phyloP scores from a whole-genome alignment of 2,888 invertebrate genomes.

The Craniophora ligustri region DNA sequence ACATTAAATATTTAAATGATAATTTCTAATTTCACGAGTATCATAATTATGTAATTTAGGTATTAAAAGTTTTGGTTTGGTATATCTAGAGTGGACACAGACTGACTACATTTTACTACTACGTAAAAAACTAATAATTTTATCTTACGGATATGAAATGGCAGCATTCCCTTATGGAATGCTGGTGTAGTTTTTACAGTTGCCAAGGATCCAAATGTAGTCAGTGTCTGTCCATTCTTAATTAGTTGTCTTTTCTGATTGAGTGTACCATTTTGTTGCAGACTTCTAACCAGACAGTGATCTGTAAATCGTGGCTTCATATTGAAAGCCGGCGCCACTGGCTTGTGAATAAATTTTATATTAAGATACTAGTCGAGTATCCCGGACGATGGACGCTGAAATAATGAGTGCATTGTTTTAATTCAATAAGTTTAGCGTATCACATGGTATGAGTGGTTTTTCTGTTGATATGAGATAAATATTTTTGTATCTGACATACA shows the following conservation, averaged over 20 bases:
- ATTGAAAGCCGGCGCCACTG: constrained; percentile 74
- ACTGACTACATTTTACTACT: neutral
- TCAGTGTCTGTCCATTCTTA: constrained; percentile 2
- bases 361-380: constrained; percentile 74
- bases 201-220: neutral
- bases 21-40: too few relatives aligned
- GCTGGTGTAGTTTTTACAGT: neutral
- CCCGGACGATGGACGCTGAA: constrained; percentile 71
- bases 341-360: constrained; percentile 80
- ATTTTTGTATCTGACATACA: constrained; percentile 84
- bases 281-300: constrained; percentile 72
- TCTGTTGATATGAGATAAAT: constrained; percentile 83
- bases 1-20: too few relatives aligned
- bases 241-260: constrained; percentile 17
- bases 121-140: neutral
- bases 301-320: constrained; percentile 78
- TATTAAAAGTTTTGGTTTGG: too few relatives aligned
- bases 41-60: too few relatives aligned
- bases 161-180: too few relatives aligned
- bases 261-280: constrained; percentile 66
- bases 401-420: constrained; percentile 71
- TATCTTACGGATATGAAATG: too few relatives aligned
- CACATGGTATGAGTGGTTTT: constrained; percentile 83
- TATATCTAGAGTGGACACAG: constrained; percentile 8
- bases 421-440: constrained; percentile 77